Conservation (phyloP, 2,888 invertebrate genomes). For the Cabera pusaria region DNA sequence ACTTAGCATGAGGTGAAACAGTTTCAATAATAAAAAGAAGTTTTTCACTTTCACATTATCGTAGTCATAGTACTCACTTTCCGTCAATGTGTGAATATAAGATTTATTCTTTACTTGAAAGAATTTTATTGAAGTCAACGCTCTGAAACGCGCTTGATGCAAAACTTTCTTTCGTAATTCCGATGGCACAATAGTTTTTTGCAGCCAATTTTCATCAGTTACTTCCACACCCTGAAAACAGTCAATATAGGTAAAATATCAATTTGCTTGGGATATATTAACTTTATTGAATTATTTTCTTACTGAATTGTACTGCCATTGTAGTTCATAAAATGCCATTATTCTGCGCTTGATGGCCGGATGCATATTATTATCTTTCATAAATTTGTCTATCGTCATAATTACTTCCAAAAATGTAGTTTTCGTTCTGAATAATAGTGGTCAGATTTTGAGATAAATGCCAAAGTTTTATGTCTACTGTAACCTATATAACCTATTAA, state of each 20-base stretch:
- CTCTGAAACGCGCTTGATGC: constrained; percentile 74
- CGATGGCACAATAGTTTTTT: constrained; percentile 65
- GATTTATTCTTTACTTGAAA: constrained; percentile 77
- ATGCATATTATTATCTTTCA: constrained; percentile 76
- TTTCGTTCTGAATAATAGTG: constrained; percentile 62
- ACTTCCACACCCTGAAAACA: constrained; percentile 66
- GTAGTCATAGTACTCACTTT: constrained; percentile 62
- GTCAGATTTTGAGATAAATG: no score
- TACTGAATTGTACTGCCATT: constrained; percentile 81
- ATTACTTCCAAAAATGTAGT: constrained; percentile 76
- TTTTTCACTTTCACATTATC: no score
- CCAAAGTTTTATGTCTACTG: no score
- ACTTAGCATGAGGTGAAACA: no score
- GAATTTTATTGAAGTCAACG: constrained; percentile 69
- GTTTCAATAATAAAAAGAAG: no score
- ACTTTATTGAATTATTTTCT: constrained; percentile 9
- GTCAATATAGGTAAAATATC: background rate
- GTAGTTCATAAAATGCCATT: constrained; percentile 76
- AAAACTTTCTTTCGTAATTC: constrained; percentile 74
- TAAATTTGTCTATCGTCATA: constrained; percentile 73
- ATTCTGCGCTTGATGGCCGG: constrained; percentile 70
- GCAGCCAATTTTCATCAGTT: constrained; percentile 72
- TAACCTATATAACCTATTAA: no score
- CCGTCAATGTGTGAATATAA: constrained; percentile 74
- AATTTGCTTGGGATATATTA: background rate